Percentiles rank a stretch among this genome's conserved stretches.
phyloP scores from a whole-genome alignment of 35 echinoderm and acorn worm species.

The Chiridota heheva region DNA sequence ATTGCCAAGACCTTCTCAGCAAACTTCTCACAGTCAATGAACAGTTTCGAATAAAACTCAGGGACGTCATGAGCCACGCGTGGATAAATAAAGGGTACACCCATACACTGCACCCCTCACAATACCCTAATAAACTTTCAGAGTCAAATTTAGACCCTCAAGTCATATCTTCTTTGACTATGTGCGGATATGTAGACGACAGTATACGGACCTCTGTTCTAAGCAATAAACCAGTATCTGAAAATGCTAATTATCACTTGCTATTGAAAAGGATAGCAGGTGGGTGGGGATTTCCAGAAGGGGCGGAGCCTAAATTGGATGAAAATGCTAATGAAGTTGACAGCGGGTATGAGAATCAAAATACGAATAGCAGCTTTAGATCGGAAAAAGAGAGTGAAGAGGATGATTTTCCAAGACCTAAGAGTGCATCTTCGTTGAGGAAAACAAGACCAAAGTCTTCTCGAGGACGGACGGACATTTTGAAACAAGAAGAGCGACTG shows the following conservation, averaged over 20 bases:
- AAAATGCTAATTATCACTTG: slow-evolving; percentile 77
- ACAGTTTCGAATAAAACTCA: slow-evolving; percentile 55
- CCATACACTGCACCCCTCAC: slow-evolving; percentile 32
- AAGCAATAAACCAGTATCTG: slow-evolving; percentile 67
- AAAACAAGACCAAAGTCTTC: not conserved
- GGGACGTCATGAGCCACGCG: slow-evolving; percentile 76
- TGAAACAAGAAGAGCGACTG: not conserved
- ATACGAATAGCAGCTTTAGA: no score
- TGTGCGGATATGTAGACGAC: slow-evolving; percentile 52
- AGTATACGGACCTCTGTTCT: slow-evolving; percentile 36
- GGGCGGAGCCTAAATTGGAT: not conserved
- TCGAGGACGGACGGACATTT: not conserved
- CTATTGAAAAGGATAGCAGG: slow-evolving; percentile 62
- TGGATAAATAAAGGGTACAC: slow-evolving; percentile 88
- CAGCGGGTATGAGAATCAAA: slow-evolving; percentile 7
- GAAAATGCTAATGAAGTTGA: not conserved
- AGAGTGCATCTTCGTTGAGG: not conserved
- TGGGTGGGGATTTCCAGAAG: slow-evolving; percentile 86
- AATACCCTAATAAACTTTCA: slow-evolving; percentile 16
- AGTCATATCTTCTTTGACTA: slow-evolving; percentile 48
- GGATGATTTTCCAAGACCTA: no score
- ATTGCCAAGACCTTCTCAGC: slow-evolving; percentile 71
- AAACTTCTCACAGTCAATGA: slow-evolving; percentile 61
- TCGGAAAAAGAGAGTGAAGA: no score
- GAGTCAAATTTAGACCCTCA: slow-evolving; percentile 27